Evolutionary conservation across 2,888 invertebrate species (phyloP).

Genomic region (Octonoba sinensis): DNA sequence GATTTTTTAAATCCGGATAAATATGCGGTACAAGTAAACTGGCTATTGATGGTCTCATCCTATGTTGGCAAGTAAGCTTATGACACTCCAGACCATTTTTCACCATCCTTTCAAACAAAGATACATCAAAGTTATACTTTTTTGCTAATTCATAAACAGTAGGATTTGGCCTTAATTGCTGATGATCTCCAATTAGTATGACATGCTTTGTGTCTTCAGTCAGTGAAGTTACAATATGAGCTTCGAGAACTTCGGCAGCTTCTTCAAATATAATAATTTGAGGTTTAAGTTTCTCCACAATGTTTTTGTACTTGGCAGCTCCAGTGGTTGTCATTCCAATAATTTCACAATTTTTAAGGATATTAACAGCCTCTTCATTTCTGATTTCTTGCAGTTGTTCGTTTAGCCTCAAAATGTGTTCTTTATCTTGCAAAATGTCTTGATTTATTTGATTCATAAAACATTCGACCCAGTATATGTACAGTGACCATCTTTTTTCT

Average conservation of each 20-base stretch:
- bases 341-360: constrained; percentile 16
- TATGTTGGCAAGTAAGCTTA: constrained; percentile 71
- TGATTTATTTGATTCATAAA: background rate
- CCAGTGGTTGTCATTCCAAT: constrained; percentile 84
- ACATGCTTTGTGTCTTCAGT: constrained; percentile 82
- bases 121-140: constrained; percentile 71
- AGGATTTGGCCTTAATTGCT: constrained; percentile 72
- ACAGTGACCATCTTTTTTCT: constrained; percentile 22
- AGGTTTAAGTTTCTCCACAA: constrained; percentile 77
- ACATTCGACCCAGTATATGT: constrained; percentile 16
- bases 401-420: background rate
- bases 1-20: constrained; percentile 67
- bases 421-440: background rate
- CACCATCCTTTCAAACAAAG: constrained; percentile 70
- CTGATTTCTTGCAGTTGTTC: constrained; percentile 6
- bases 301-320: constrained; percentile 79
- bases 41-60: constrained; percentile 71
- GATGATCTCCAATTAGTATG: constrained; percentile 79
- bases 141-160: constrained; percentile 71
- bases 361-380: constrained; percentile 23
- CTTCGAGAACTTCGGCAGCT: constrained; percentile 88
- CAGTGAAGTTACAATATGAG: constrained; percentile 83
- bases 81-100: constrained; percentile 69
- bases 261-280: constrained; percentile 83
- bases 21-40: constrained; percentile 69